Evolutionary conservation across 2,888 invertebrate genomes (phyloP).

Genomic region (Panzeria rudis): DNA sequence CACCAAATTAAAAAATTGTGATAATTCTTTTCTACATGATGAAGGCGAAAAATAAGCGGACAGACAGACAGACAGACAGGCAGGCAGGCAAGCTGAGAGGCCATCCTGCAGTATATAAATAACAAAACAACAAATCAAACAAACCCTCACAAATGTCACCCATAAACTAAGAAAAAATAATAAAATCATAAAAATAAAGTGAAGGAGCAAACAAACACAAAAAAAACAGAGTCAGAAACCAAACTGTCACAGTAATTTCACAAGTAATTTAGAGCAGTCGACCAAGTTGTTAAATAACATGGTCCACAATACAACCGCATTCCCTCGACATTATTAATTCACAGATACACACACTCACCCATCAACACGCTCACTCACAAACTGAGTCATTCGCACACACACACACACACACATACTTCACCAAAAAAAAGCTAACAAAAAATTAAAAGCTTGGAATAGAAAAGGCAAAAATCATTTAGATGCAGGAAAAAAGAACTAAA

Average conservation of each 20-base stretch:
- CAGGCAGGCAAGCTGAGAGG: background rate
- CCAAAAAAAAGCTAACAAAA: slow-evolving; percentile 1
- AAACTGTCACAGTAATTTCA: slow-evolving; percentile 75
- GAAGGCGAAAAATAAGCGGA: slow-evolving; percentile 25
- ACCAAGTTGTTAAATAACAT: slow-evolving; percentile 72
- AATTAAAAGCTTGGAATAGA: slow-evolving; percentile 20
- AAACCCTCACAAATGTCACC: slow-evolving; percentile 72
- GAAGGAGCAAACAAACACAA: slow-evolving; percentile 24
- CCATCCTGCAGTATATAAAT: slow-evolving; percentile 51
- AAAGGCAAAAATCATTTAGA: slow-evolving; percentile 13
- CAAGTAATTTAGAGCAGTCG: slow-evolving; percentile 75
- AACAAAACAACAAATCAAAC: slow-evolving; percentile 71
- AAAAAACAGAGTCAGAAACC: slow-evolving; percentile 54
- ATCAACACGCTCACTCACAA: slow-evolving; percentile 22
- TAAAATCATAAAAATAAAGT: slow-evolving; percentile 59
- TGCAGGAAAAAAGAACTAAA: slow-evolving; percentile 33
- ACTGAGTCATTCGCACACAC: slow-evolving; percentile 18
- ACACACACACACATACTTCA: background rate
- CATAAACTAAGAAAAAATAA: slow-evolving; percentile 68
- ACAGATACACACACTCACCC: slow-evolving; percentile 31
- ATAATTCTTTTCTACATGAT: slow-evolving; percentile 64
- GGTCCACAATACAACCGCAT: slow-evolving; percentile 65
- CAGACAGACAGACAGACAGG: slow-evolving; percentile 4
- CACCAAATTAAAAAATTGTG: slow-evolving; percentile 68
- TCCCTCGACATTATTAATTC: slow-evolving; percentile 62